phyloP scores from a whole-genome alignment of 2,888 invertebrate genomes.

The Aspidiotus rigidus region DNA sequence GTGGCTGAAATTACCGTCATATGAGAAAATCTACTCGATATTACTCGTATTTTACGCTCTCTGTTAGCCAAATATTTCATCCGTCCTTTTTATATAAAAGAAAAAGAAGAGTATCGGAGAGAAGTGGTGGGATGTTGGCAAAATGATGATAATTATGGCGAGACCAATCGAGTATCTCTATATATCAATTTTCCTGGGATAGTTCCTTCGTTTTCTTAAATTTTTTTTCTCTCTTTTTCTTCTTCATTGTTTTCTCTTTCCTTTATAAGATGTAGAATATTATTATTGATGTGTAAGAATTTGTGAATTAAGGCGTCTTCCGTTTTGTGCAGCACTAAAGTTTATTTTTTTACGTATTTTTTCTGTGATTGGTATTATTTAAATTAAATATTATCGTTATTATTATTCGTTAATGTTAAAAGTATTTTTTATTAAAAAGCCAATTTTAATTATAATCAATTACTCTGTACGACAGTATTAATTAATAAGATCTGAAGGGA shows the following conservation, averaged over 20 bases:
- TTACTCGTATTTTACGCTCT: conserved; percentile 5
- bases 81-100: conserved; percentile 9
- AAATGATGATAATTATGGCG: not conserved
- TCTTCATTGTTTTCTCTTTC: not conserved
- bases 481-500: too few species aligned
- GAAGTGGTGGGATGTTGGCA: not conserved
- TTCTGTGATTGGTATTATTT: conserved; percentile 29
- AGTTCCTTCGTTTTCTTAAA: not conserved
- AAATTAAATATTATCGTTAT: not conserved
- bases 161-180: not conserved
- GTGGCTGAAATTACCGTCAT: conserved; percentile 38
- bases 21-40: conserved; percentile 13
- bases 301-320: not conserved
- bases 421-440: too few species aligned
- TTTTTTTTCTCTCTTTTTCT: conserved; percentile 1
- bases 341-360: not conserved
- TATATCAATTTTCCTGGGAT: conserved; percentile 2
- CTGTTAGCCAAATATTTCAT: conserved; percentile 12
- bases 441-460: too few species aligned
- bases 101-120: not conserved
- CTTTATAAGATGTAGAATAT: not conserved
- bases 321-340: not conserved
- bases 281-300: not conserved
- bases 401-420: too few species aligned
- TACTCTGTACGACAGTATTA: too few species aligned